These are phyloP conservation scores for Syrphus vitripennis DNA, from an alignment of 2,888 invertebrate genomes.

Conservation along the genomic window DNA sequence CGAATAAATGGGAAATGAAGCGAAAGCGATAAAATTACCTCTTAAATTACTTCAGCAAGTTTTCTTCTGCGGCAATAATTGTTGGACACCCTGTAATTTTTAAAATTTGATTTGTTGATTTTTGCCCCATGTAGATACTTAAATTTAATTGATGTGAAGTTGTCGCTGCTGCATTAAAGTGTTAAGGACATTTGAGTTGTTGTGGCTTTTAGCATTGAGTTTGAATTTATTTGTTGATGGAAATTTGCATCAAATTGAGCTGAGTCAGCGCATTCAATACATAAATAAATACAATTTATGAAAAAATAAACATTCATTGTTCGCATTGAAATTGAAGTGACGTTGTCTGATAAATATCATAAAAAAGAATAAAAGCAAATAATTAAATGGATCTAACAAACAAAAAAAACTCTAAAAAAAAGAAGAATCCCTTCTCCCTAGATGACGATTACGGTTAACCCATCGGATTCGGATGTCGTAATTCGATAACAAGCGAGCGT, in stretches of 20 bases:
- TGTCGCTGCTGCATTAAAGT: conserved; percentile 26
- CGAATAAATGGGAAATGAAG: too few relatives aligned
- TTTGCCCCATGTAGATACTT: conserved; percentile 33
- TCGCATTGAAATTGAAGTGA: conserved; percentile 50
- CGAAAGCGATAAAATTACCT: too few relatives aligned
- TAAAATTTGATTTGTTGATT: conserved; percentile 62
- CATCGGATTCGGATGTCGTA: conserved; percentile 63
- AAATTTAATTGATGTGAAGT: conserved; percentile 61
- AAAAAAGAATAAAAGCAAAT: conserved; percentile 8
- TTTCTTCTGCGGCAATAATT: too few relatives aligned
- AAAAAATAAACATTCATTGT: conserved; percentile 58
- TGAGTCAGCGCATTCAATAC: background rate
- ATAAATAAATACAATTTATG: background rate
- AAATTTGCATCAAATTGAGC: conserved; percentile 8
- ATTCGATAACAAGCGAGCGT: conserved; percentile 61
- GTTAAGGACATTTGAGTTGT: conserved; percentile 40
- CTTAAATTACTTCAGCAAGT: too few relatives aligned
- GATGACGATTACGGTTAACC: conserved; percentile 63
- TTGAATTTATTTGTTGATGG: conserved; percentile 21
- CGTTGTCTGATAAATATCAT: background rate
- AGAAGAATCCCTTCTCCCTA: background rate
- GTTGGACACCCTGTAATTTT: too few relatives aligned
- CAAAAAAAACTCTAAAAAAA: background rate
- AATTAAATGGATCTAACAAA: conserved; percentile 26
- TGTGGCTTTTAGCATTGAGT: conserved; percentile 27